These are phyloP conservation scores for Nomada flava DNA, from an alignment of 2,888 invertebrate species.

Conservation along the genomic window DNA sequence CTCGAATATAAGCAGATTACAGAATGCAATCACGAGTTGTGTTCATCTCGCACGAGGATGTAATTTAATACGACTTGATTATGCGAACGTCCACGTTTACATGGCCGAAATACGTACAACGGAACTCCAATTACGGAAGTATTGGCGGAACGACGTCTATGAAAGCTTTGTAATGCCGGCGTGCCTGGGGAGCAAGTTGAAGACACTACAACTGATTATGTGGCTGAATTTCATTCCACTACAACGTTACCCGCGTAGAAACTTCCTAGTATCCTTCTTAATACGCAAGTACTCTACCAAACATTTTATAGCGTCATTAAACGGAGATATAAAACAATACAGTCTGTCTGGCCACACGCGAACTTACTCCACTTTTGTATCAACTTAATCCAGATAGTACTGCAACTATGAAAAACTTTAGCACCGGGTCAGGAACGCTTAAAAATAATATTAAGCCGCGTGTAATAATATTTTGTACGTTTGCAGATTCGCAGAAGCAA, in stretches of 20 bases:
- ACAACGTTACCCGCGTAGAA: not conserved
- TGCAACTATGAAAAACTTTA: too few species aligned
- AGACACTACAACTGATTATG: constrained; percentile 12
- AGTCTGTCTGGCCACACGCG: not conserved
- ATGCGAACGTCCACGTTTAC: constrained; percentile 33
- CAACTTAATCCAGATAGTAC: too few species aligned
- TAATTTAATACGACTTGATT: constrained; percentile 55
- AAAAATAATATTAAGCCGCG: not conserved
- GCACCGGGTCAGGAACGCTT: not conserved
- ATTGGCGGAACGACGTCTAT: constrained; percentile 42
- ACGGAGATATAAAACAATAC: not conserved
- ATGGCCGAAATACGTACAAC: constrained; percentile 27
- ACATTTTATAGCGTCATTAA: not conserved
- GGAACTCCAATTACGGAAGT: constrained; percentile 55
- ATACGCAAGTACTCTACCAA: too few species aligned
- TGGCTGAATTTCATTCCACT: not conserved
- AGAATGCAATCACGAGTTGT: constrained; percentile 44
- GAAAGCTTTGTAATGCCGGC: constrained; percentile 30
- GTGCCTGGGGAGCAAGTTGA: constrained; percentile 1
- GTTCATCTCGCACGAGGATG: constrained; percentile 45
- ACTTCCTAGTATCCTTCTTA: not conserved
- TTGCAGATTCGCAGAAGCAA: too few species aligned
- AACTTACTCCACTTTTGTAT: not conserved
- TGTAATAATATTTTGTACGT: too few species aligned
- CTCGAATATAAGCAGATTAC: constrained; percentile 36